Evolutionary conservation across 2,113 vertebrate species (phyloP).

Genomic region (Bubo blakistoni): DNA sequence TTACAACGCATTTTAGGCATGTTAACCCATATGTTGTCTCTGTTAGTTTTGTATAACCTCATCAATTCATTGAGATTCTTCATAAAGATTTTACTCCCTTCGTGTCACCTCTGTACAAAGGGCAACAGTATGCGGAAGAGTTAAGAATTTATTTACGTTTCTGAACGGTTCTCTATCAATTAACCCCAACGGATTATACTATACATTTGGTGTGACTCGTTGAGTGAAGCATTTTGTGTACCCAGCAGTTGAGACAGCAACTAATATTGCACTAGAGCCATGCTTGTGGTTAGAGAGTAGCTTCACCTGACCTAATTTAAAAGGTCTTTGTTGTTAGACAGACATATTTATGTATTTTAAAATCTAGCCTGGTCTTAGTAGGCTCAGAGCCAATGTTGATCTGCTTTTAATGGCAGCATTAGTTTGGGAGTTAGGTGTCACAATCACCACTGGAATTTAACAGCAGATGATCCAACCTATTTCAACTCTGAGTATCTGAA

Average conservation of each 20-base stretch:
- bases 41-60: neutral
- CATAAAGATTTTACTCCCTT: neutral
- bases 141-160: neutral
- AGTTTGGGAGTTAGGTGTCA: neutral
- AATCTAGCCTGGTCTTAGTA: neutral
- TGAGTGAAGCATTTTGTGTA: neutral
- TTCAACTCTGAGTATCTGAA: neutral
- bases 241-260: neutral
- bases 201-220: neutral
- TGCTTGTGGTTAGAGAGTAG: neutral
- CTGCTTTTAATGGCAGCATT: neutral
- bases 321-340: neutral
- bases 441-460: neutral
- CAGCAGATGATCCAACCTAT: neutral
- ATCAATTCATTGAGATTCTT: neutral
- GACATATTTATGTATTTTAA: neutral
- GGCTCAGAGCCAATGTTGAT: neutral
- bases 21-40: neutral
- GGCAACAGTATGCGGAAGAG: neutral
- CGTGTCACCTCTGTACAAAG: neutral
- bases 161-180: neutral
- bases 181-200: neutral
- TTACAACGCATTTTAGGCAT: neutral
- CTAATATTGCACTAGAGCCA: neutral
- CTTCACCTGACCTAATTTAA: neutral